Percentiles rank a stretch among this genome's conserved stretches.
Evolutionary conservation across 2,113 vertebrate genomes (phyloP).

Genomic region (Catharus minimus): DNA sequence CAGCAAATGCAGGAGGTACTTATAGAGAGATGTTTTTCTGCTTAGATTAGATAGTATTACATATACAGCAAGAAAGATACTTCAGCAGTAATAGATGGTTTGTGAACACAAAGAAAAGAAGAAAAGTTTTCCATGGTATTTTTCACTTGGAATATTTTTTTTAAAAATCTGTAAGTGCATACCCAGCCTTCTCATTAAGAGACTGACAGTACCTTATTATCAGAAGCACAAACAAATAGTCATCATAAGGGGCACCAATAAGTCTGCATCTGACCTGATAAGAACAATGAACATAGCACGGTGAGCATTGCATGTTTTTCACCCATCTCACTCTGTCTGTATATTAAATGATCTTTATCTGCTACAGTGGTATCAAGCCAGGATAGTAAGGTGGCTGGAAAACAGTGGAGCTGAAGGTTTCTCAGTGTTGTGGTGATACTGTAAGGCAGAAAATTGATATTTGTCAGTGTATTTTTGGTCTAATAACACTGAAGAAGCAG

Average conservation of each 20-base stretch:
- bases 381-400: background rate
- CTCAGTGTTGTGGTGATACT: background rate
- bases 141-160: slow-evolving; percentile 15
- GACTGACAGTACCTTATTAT: background rate
- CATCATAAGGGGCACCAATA: slow-evolving; percentile 17
- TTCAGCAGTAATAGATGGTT: background rate
- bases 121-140: background rate
- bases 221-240: background rate
- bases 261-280: slow-evolving; percentile 39
- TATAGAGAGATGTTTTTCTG: background rate
- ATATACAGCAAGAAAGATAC: background rate
- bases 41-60: background rate
- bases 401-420: background rate
- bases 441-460: background rate
- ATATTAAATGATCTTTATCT: background rate
- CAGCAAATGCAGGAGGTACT: background rate
- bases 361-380: background rate
- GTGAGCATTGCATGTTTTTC: slow-evolving; percentile 54
- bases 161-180: background rate
- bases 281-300: slow-evolving; percentile 49
- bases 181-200: background rate
- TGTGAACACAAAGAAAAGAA: background rate
- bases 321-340: background rate
- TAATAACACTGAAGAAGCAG: background rate
- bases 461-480: background rate